Evolutionary conservation across 1,140 invertebrate species (phyloP), one percentile per base, ranked within the genome.

Genomic region (Hestina assimilis): DNA sequence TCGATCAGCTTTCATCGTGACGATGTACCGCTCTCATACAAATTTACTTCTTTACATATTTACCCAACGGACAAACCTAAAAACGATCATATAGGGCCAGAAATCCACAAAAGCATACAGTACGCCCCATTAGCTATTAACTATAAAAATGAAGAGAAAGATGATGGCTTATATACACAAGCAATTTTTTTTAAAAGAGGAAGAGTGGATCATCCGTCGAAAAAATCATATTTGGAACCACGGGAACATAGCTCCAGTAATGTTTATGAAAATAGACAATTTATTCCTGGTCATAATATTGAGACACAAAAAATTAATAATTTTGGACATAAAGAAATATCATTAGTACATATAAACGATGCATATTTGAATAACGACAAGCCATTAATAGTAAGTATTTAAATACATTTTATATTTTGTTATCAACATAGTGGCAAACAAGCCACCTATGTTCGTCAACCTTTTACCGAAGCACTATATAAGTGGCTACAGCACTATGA

Each of bases 61-160:
- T 28, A 59, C 29, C 12, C 15, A 8, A 28, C 35, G 12, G 14
- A 33, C 14, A 31, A 43, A 31, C n/a, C 43, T 7, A 31, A 38
- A 26, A 45, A 9, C 20, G 40, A 50, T 15, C 21, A 31, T 2
- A 31, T n/a, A 19, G 35, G 33, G 12, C 26, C 23, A 8, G 7
- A 38, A 48, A 12, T 21, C 21, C 35, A 26, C n/a, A 53, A 50
- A 23, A 61, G 46, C 6, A 46, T 69, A 38, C 66, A 65, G 50
- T 62, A 60, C 9, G 66, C 56, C 20, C 63, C 62, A 8, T 46
- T 63, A 17, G 6, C 35, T 17, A 33, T 53, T 12, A 59, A 59
- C 12, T n/a, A 42, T n/a, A 43, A 31, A 8, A 1, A 35, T 0
- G 14, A 54, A 19, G 5, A 47, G 4, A 41, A 51, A 40, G 12